A percentile compares a stretch with the other conserved stretches of the same genome.
Conservation (phyloP, 2,888 invertebrate genomes). For the Spodoptera exigua region DNA sequence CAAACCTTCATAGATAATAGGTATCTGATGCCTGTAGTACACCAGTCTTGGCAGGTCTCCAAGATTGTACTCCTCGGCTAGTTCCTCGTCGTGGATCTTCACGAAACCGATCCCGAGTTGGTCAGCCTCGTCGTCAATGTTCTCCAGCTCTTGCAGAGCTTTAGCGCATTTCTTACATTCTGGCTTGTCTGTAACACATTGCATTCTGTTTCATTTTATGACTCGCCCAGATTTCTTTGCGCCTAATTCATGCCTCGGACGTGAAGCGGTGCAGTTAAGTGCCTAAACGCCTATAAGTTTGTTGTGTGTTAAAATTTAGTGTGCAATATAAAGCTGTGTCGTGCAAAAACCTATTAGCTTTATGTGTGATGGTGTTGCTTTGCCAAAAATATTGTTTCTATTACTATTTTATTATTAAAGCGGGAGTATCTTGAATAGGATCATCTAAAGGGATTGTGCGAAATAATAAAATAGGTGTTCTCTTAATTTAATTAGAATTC, state of each 20-base stretch:
- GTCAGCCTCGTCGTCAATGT: slow-evolving; percentile 98
- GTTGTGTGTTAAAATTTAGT: slow-evolving; percentile 75
- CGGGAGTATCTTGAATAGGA: slow-evolving; percentile 28
- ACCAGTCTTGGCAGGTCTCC: slow-evolving; percentile 96
- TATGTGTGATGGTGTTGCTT: slow-evolving; percentile 44
- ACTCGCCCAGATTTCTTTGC: slow-evolving; percentile 31
- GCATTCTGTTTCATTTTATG: slow-evolving; percentile 29
- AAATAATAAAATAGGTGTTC: slow-evolving; percentile 10
- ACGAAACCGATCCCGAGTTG: slow-evolving; percentile 98
- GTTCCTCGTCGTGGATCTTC: slow-evolving; percentile 96
- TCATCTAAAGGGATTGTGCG: slow-evolving; percentile 12
- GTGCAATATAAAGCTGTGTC: slow-evolving; percentile 71
- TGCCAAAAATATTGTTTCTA: slow-evolving; percentile 16
- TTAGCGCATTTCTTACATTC: slow-evolving; percentile 97
- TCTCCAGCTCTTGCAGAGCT: slow-evolving; percentile 96
- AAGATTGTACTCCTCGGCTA: slow-evolving; percentile 97
- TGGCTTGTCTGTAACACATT: slow-evolving; percentile 93
- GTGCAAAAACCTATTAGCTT: slow-evolving; percentile 57
- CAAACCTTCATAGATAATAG: slow-evolving; percentile 97
- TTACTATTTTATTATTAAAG: slow-evolving; percentile 23
- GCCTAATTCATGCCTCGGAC: slow-evolving; percentile 75
- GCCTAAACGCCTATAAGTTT: slow-evolving; percentile 70
- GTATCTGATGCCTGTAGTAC: slow-evolving; percentile 98
- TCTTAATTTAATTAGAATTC: too few relatives aligned
- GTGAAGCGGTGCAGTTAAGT: slow-evolving; percentile 85